These are phyloP conservation scores for Limanda limanda DNA, from an alignment of 2,113 vertebrate species.

Conservation along the genomic window DNA sequence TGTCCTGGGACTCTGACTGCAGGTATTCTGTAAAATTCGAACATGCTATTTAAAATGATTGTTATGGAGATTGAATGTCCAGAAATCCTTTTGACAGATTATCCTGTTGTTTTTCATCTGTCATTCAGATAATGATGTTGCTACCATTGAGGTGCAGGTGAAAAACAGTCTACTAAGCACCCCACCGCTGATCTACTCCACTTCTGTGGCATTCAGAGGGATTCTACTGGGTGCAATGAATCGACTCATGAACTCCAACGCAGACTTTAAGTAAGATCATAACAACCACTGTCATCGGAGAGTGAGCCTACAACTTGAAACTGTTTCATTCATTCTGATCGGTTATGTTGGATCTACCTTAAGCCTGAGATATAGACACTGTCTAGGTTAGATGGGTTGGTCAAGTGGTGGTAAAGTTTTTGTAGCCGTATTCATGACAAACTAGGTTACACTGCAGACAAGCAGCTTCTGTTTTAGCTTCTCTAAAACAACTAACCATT, in stretches of 20 bases:
- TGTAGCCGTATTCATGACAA: no score
- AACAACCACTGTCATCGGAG: background rate
- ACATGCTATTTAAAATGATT: background rate
- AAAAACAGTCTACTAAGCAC: conserved; percentile 10
- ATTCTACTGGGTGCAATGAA: conserved; percentile 67
- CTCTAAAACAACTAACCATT: no score
- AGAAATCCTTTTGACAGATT: background rate
- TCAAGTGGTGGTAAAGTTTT: no score
- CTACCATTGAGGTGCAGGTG: conserved; percentile 44
- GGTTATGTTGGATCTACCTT: no score
- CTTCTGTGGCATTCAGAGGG: conserved; percentile 26
- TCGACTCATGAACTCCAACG: conserved; percentile 16
- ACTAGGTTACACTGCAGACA: no score
- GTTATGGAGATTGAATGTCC: background rate
- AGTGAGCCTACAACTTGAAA: background rate
- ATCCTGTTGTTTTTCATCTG: background rate
- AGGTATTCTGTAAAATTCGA: conserved; percentile 18
- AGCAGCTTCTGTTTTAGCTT: no score
- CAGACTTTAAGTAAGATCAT: conserved; percentile 52
- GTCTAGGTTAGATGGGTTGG: no score
- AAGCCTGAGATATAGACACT: no score
- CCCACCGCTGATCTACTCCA: conserved; percentile 18
- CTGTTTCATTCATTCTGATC: no score
- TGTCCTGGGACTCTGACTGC: conserved; percentile 11
- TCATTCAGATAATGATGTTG: background rate